Evolutionary conservation across 1,140 invertebrate species (phyloP).

Genomic region (Hormaphis cornu): DNA sequence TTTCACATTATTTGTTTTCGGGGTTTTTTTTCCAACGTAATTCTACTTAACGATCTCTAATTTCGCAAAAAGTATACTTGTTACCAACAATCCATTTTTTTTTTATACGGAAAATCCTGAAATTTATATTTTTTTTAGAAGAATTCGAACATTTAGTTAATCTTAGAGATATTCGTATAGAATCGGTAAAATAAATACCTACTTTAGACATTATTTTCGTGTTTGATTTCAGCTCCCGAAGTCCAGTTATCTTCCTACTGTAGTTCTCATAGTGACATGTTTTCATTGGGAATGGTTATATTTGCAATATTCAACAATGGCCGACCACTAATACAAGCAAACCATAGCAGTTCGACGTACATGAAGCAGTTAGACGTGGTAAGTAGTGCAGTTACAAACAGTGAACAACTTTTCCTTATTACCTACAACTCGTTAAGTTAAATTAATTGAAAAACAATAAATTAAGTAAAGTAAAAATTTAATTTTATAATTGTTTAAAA

Average conservation of each 20-base stretch:
- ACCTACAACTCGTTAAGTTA: background rate
- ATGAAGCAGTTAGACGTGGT: slow-evolving; percentile 84
- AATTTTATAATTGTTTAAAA: too few relatives aligned
- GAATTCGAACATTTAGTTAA: too few relatives aligned
- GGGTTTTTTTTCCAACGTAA: too few relatives aligned
- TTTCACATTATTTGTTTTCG: too few relatives aligned
- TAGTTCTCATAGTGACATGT: slow-evolving; percentile 86
- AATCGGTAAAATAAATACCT: too few relatives aligned
- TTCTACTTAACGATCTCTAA: too few relatives aligned
- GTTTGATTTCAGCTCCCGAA: slow-evolving; percentile 63
- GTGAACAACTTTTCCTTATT: background rate
- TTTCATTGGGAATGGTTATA: slow-evolving; percentile 85
- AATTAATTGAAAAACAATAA: background rate
- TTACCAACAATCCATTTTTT: too few relatives aligned
- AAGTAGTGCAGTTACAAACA: slow-evolving; percentile 45
- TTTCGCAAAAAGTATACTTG: too few relatives aligned
- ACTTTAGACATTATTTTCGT: too few relatives aligned
- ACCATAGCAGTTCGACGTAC: slow-evolving; percentile 77
- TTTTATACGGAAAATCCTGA: too few relatives aligned
- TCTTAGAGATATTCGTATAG: too few relatives aligned
- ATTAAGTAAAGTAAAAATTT: background rate
- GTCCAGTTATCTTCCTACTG: slow-evolving; percentile 73
- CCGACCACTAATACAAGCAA: slow-evolving; percentile 72
- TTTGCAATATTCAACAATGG: slow-evolving; percentile 85
- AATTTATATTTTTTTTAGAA: too few relatives aligned